Evolutionary conservation across 2,113 vertebrate genomes (phyloP).

Genomic region (Bothrops jararaca): DNA sequence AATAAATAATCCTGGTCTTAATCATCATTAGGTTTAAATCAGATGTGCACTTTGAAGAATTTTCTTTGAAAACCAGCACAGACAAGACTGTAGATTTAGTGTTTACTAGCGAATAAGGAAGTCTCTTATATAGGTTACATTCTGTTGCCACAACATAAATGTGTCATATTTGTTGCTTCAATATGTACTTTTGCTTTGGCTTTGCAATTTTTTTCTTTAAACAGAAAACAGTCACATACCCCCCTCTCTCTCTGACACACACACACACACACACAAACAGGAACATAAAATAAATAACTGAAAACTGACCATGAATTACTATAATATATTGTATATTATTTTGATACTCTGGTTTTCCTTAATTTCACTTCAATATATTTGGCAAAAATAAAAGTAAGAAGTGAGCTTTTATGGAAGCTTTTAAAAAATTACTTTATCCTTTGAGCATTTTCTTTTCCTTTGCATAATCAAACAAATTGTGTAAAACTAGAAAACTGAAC

Average conservation of each 20-base stretch:
- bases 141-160: neutral
- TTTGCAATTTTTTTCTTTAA: neutral
- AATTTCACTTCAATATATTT: neutral
- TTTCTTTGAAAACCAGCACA: neutral
- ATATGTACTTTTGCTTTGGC: neutral
- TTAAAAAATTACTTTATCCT: neutral
- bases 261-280: neutral
- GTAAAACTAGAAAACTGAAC: rapidly evolving
- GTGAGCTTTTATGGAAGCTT: neutral
- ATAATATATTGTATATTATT: neutral
- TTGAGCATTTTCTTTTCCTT: neutral
- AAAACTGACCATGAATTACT: neutral
- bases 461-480: rapidly evolving
- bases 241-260: neutral
- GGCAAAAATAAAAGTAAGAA: neutral
- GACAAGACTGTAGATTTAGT: neutral
- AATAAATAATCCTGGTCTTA: neutral
- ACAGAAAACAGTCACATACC: neutral
- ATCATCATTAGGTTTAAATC: neutral
- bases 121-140: neutral
- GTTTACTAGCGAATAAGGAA: neutral
- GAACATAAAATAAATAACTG: neutral
- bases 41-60: neutral
- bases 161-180: neutral
- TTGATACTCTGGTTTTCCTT: neutral